These are phyloP conservation scores for Gambusia holbrooki DNA, from an alignment of 2,113 vertebrate species.

Conservation along the genomic window DNA sequence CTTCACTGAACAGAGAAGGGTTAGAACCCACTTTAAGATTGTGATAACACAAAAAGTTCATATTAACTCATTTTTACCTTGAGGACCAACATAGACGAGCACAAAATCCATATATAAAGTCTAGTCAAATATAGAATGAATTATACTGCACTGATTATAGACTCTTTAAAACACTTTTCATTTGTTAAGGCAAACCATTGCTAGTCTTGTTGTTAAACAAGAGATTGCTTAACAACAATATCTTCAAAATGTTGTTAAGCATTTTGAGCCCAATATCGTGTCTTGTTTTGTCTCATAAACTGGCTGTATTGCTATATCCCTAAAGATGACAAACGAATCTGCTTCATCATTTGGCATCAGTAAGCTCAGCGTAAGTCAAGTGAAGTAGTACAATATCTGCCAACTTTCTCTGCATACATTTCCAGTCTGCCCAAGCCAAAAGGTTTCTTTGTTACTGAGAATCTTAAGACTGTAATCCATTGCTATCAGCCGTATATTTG, in stretches of 20 bases:
- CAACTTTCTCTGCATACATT: neutral
- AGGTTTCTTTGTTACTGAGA: neutral
- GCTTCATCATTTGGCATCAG: neutral
- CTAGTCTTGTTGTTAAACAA: neutral
- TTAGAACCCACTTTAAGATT: no score
- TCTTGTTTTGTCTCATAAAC: neutral
- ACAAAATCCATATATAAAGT: neutral
- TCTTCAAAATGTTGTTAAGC: no score
- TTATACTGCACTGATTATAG: neutral
- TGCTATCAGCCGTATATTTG: slow-evolving; percentile 21
- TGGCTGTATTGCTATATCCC: neutral
- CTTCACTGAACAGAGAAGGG: no score
- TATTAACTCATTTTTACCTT: neutral
- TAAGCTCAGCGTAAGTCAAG: neutral
- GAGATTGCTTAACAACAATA: no score
- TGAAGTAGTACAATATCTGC: neutral
- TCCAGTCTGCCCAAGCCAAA: neutral
- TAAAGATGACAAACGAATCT: neutral
- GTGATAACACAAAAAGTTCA: no score
- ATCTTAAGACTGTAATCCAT: neutral
- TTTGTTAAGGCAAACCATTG: neutral
- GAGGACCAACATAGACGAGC: neutral
- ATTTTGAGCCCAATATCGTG: neutral
- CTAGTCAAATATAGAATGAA: neutral
- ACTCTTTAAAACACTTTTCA: neutral